These are phyloP conservation scores for Capromys pilorides DNA, from an alignment of 2,797 vertebrate genomes.

Conservation along the genomic window DNA sequence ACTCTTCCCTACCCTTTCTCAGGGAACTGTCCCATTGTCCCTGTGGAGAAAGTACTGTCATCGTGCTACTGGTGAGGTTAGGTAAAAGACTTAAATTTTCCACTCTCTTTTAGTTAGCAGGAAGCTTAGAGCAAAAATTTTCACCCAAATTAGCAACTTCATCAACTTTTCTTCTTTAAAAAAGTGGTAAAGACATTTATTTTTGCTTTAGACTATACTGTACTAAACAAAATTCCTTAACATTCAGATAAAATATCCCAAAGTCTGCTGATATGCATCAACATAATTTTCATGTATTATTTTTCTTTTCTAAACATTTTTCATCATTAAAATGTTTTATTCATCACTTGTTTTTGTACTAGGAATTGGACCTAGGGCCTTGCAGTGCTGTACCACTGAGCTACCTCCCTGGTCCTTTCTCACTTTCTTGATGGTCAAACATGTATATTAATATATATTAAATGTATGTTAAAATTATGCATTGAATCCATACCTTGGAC, in stretches of 20 bases:
- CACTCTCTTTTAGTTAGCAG: not conserved
- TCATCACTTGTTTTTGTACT: too few species aligned
- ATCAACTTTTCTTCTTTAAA: not conserved
- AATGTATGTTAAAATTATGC: not conserved
- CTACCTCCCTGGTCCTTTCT: too few species aligned
- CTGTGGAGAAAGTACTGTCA: not conserved
- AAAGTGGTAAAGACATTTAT: not conserved
- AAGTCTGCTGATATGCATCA: not conserved
- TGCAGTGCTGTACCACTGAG: too few species aligned
- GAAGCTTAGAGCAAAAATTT: constrained; percentile 1
- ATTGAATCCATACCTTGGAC: not conserved
- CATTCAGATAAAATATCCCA: not conserved
- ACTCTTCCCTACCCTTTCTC: constrained; percentile 12
- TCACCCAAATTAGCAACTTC: not conserved
- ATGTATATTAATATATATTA: too few species aligned
- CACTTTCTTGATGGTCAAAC: not conserved
- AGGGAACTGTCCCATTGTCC: not conserved
- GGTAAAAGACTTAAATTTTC: constrained; percentile 28
- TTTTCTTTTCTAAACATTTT: constrained; percentile 19
- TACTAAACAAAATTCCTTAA: not conserved
- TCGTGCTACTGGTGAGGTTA: constrained; percentile 24
- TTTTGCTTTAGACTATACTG: constrained; percentile 41
- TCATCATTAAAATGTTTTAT: not conserved
- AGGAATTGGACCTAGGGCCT: too few species aligned
- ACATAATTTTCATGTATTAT: not conserved